Evolutionary conservation across 2,113 vertebrate genomes (phyloP).

Genomic region (Sisor rabdophorus): DNA sequence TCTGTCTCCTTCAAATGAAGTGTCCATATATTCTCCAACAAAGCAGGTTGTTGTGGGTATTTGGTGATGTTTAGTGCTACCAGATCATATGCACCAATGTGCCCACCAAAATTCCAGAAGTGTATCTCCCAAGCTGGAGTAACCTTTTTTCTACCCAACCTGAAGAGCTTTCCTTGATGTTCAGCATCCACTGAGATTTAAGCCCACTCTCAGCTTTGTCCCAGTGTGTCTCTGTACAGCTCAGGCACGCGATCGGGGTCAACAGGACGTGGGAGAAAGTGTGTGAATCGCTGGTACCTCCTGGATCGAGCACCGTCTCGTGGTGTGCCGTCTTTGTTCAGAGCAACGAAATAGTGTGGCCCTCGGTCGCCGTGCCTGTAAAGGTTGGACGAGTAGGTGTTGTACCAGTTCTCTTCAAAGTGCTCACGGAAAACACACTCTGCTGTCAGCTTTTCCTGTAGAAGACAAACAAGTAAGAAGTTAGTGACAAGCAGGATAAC

Average conservation of each 20-base stretch:
- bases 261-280: slow-evolving; percentile 97
- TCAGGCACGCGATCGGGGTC: slow-evolving; percentile 96
- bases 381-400: slow-evolving; percentile 98
- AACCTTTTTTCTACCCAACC: neutral
- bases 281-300: slow-evolving; percentile 96
- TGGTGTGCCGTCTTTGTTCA: slow-evolving; percentile 94
- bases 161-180: neutral
- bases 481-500: slow-evolving; percentile 27
- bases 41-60: too few relatives aligned
- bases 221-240: slow-evolving; percentile 95
- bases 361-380: slow-evolving; percentile 92
- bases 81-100: neutral
- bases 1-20: neutral
- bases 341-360: slow-evolving; percentile 89
- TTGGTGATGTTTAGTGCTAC: neutral
- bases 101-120: slow-evolving; percentile 10
- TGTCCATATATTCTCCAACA: neutral
- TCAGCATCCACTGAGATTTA: neutral
- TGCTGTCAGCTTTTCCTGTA: slow-evolving; percentile 89
- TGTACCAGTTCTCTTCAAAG: slow-evolving; percentile 99
- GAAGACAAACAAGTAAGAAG: slow-evolving; percentile 21
- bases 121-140: neutral
- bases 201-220: slow-evolving; percentile 82
- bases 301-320: slow-evolving; percentile 91
- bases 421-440: slow-evolving; percentile 96